Base-by-base conservation (phyloP, 2,888 invertebrate species). In the Drosophila macrospina region DNA sequence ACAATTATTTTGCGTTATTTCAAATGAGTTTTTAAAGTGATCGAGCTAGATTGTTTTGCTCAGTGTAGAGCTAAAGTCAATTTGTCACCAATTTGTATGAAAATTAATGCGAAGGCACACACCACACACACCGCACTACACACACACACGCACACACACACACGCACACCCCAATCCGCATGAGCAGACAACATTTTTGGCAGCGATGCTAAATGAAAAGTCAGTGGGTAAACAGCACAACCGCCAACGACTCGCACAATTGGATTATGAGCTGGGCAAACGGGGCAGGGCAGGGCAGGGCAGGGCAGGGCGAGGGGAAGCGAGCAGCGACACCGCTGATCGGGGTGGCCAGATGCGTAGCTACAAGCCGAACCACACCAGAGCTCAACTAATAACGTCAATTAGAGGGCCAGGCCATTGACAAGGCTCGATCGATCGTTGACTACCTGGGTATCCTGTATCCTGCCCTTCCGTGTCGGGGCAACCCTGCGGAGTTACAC, bases 321-420 rank as follows among this genome's bases (percentile, higher is more conserved):
- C 8, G 26, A 20, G 24, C 16, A 28, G 4, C 1, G 26, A n/a
- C 13, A n/a, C n/a, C n/a, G 30, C 13, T 30, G 51, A 59, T 61
- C 63, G 59, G 75, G 65, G 62, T 65, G 62, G 60, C 69, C 74
- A 85, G 80, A 74, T 78, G 85, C 56, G 47, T 28, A 39, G 64
- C 52, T 39, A 61, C 59, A 39, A 8, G 30, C 39, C 44, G 16
- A 30, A 42, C 57, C 34, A 41, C n/a, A 34, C 11, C 56, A 24
- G 42, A 64, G 41, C 64, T 60, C 71, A 66, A 52, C 86, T 85
- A 80, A 85, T 85, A 82, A 85, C 77, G 57, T 87, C 82, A 87
- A 85, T 85, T 85, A 85, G 80, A 68, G 67, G 55, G 47, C 63
- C 69, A 59, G 56, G 51, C 51, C 69, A 78, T 78, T 78, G 71